Conservation (phyloP, 2,113 vertebrate genomes). For the Brienomyrus longianalis region DNA sequence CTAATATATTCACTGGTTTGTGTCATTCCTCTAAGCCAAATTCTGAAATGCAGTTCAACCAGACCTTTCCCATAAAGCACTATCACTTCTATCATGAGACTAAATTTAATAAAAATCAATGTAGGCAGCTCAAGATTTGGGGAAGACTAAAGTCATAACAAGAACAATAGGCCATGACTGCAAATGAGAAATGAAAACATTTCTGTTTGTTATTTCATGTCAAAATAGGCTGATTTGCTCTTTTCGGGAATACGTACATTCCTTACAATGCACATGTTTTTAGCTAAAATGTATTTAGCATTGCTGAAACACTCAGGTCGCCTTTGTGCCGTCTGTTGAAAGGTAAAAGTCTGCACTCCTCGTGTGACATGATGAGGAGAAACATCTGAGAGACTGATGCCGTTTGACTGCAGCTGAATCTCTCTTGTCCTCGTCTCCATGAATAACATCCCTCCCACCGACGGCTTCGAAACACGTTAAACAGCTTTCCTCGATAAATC, state of each 20-base stretch:
- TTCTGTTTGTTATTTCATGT: background rate
- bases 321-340: background rate
- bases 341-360: background rate
- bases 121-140: background rate
- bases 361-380: background rate
- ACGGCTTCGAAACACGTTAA: background rate
- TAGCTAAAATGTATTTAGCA: background rate
- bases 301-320: background rate
- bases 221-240: background rate
- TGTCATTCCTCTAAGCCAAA: background rate
- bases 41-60: background rate
- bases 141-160: background rate
- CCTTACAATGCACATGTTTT: background rate
- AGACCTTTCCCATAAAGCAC: background rate
- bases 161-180: background rate
- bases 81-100: background rate
- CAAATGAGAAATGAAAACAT: background rate
- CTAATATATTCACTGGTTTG: background rate
- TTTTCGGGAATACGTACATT: background rate
- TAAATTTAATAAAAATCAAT: background rate
- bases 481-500: slow-evolving; percentile 5
- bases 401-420: background rate
- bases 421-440: background rate
- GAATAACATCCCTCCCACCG: background rate
- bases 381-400: background rate